Evolutionary conservation across 2,888 invertebrate species (phyloP), one percentile per base, ranked within the genome.

Genomic region (Aphidius colemani): DNA sequence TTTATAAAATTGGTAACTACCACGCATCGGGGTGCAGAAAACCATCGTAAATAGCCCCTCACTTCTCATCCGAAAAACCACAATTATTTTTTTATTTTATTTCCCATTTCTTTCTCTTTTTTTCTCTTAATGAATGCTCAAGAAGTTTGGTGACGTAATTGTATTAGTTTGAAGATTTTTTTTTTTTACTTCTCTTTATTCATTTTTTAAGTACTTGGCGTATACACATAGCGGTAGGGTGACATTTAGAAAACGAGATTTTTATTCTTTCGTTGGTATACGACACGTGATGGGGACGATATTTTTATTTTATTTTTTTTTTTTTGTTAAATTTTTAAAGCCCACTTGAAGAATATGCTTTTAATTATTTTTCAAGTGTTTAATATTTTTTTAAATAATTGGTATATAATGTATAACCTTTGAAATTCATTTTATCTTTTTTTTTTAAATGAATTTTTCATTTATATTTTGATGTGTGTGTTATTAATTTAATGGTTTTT

Each of bases 121-220:
- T 63, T 56, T 61, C 68, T 73, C 76, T 78, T 78, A 78, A 80
- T 74, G 77, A 78, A 78, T 74, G 68, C 74, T 77, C 74, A 73
- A 75, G 72, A 72, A 76, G 72, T 74, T 74, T 66, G 70, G 65
- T 56, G 68, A 66, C 69, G 71, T 74, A 75, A 78, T 78, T 78
- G 78, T 76, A 75, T 79, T 79, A 77, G 75, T 75, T 75, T 71
- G 75, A 75, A 74, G 73, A 74, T 64, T 66, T 30, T 30, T 30
- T 30, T 30, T 30, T 30, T 30, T 2, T 30, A 0, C 3, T 30
- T 30, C 30, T 30, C 5, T 30, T 30, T 30, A 30, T 30, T 30
- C 30, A 30, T 30, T 30, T 30, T 66, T 66, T 61, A 50, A 56
- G 61, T 61, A 59, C 53, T 68, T 69, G 66, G 60, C 60, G 59